Base-by-base conservation (phyloP, 2,888 invertebrate genomes). In the Chrysopilus asiliformis region DNA sequence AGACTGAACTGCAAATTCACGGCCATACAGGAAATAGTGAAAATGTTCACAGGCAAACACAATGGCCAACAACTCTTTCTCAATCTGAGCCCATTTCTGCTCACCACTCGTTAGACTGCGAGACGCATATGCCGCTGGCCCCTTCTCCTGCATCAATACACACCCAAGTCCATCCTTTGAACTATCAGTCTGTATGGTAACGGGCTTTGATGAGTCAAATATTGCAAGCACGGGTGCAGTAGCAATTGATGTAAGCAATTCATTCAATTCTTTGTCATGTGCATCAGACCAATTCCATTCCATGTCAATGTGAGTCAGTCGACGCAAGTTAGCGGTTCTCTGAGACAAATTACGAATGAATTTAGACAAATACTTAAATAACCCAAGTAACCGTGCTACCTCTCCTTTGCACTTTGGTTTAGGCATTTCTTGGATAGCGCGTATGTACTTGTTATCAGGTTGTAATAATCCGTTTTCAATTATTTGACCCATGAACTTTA, bases 121-220 rank as follows among this genome's bases (percentile, higher is more conserved):
- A 18, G 33, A 38, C 13, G 33, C 38, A 32, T 27, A 38, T 9
- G 33, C 37, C 9, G 27, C 32, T 14, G 54, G 54, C 18, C 46
- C 40, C 4, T 46, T 50, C 14, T 51, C 40, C 40, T 61, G 58
- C 8, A 58, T 14, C 10, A 60, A 19, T 30, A 48, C 53, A 18
- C 49, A 51, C 9, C 56, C 57, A 19, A 57, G 26, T 1, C 46
- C 45, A 34, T 44, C 41, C 34, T 44, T 44, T 1, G 45, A 47
- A 1, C 42, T 43, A 45, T 55, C 53, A 13, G 52, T 47, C 39
- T 54, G 51, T n/a, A 58, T 46, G 22, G 44, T 45, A 17, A 56
- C 44, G 16, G 38, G 40, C 18, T 44, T 39, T 10, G 44, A 47
- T 8, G 42, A 39, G 36, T 46, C 44, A 38, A 37, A 49, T 2